These are phyloP conservation scores for Semnornis frantzii DNA, from an alignment of 2,113 vertebrate species.

Conservation along the genomic window DNA sequence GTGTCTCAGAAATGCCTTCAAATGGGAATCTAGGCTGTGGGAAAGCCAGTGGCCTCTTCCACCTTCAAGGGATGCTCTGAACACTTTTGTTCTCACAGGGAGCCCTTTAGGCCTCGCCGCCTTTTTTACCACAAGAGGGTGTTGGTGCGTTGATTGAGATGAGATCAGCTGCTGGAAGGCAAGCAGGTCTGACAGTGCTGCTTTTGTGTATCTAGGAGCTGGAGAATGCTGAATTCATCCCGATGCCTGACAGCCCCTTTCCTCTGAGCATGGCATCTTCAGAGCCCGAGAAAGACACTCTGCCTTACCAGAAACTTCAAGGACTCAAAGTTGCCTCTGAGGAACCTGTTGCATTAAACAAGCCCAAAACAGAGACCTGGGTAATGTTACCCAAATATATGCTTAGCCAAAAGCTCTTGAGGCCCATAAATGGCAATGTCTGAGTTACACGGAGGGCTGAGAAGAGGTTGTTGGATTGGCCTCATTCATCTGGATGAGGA, in stretches of 20 bases:
- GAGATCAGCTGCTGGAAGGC: not conserved
- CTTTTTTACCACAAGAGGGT: conserved; percentile 64
- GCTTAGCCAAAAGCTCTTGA: not conserved
- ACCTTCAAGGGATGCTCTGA: not conserved
- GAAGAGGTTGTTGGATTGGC: not conserved
- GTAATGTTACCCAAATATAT: conserved; percentile 61
- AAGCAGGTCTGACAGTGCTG: conserved; percentile 20
- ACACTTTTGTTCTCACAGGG: not conserved
- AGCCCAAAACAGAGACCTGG: conserved; percentile 61
- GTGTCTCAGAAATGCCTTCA: not conserved
- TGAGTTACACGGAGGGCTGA: not conserved
- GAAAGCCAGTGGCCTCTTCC: not conserved
- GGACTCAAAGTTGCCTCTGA: conserved; percentile 85
- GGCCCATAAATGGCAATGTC: not conserved
- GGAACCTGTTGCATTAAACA: conserved; percentile 62
- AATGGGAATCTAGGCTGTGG: not conserved
- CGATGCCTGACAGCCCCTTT: conserved; percentile 85
- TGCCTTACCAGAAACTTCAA: conserved; percentile 85
- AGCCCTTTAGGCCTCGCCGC: not conserved
- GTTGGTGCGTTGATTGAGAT: not conserved
- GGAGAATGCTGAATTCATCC: conserved; percentile 95
- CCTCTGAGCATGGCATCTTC: conserved; percentile 75
- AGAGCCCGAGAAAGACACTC: conserved; percentile 77
- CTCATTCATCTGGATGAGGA: not conserved
- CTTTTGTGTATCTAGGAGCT: conserved; percentile 84